phyloP scores from a whole-genome alignment of 2,888 invertebrate genomes.

The Pyralis farinalis region DNA sequence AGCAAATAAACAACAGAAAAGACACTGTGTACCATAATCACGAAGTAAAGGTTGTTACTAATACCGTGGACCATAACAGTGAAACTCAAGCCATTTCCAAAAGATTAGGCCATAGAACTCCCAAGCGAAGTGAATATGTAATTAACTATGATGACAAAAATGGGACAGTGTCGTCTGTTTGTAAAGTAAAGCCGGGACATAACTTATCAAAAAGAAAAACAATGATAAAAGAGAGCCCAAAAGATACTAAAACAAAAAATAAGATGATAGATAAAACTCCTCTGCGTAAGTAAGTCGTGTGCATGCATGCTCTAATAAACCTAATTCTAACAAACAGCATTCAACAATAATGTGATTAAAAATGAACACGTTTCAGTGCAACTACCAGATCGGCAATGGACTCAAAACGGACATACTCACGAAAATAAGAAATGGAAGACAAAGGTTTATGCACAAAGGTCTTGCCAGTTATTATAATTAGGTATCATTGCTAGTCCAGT shows the following conservation, averaged over 20 bases:
- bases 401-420: conserved; percentile 42
- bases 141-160: conserved; percentile 75
- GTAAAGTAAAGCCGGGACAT: conserved; percentile 54
- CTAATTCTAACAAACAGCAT: conserved; percentile 44
- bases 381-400: conserved; percentile 55
- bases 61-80: conserved; percentile 2
- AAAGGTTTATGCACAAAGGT: conserved; percentile 51
- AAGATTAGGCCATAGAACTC: conserved; percentile 29
- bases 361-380: conserved; percentile 74
- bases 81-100: conserved; percentile 21
- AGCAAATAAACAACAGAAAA: conserved; percentile 15
- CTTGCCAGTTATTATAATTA: conserved; percentile 67
- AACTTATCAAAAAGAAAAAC: conserved; percentile 48
- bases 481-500: conserved; percentile 32
- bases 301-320: conserved; percentile 54
- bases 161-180: conserved; percentile 68
- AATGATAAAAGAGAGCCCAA: conserved; percentile 37
- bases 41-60: neutral
- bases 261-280: conserved; percentile 55
- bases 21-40: neutral
- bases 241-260: conserved; percentile 45
- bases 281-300: conserved; percentile 72
- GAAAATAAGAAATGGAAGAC: conserved; percentile 54
- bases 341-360: conserved; percentile 47
- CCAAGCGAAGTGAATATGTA: conserved; percentile 60